Evolutionary conservation across 2,113 vertebrate genomes (phyloP), one percentile per base, ranked within the genome.

Genomic region (Hemichromis elongatus): DNA sequence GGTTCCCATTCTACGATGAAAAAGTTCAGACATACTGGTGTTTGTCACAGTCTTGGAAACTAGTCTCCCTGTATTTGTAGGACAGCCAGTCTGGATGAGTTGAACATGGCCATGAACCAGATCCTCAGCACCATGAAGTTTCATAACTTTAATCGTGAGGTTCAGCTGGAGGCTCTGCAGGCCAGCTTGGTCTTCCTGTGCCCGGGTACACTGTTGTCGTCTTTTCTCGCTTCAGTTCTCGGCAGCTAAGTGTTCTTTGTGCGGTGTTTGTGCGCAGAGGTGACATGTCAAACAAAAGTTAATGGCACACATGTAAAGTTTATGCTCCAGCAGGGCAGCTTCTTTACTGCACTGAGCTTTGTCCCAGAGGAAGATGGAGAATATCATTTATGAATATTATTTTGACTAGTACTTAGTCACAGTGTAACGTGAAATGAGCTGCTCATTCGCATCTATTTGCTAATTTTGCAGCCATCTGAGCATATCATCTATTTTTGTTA

Each of bases 121-220:
- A 96, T 98, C 90, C 89, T 98, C 73, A 94, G 90, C 56, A 87
- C 93, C 82, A 98, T 99, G 96, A 98, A 90, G 90, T 92, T 89
- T 47, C 98, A 99, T 33, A 96, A 96, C 90, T 96, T 96, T 9
- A 92, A 96, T 9, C 92, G 91, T 1, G 91, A 96, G 24, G 96
- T 99, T 26, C 98, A 99, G 90, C 94, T 98, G 91, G 97, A 97
- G 93, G 98, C 97, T 2, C 92, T 99, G 88, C 90, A 95, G 90
- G 96, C 97, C 80, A 95, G 97, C 84, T 94, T 98, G 89, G 97
- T 96, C 80, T 97, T 99, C 82, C 95, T 98, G 86, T 95, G 91
- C 61, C 96, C 97, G 28, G 96, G 98, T 98, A 93, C 4, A 0
- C 3, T 50, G 11, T 12, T 6, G 3, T 7, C 18, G 4, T 14